phyloP scores from a whole-genome alignment of 2,888 invertebrate genomes.

The Drosophila rellima region DNA sequence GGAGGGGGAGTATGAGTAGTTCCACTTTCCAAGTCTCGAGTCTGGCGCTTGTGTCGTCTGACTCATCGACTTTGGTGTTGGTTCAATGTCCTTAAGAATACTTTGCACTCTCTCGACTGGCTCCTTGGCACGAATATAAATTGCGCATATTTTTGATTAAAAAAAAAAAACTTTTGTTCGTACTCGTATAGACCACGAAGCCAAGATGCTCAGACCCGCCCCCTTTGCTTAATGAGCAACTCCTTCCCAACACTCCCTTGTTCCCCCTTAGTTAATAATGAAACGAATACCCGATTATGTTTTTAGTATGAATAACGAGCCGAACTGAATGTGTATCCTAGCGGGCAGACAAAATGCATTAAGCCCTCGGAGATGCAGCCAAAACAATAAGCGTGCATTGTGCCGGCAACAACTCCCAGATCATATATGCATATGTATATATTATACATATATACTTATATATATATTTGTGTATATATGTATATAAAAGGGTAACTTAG shows the following conservation, averaged over 20 bases:
- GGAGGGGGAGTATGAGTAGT: slow-evolving; percentile 26
- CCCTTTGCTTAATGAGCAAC: slow-evolving; percentile 9
- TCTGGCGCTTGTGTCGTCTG: slow-evolving; percentile 45
- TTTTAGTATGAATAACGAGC: slow-evolving; percentile 44
- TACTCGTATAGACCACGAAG: slow-evolving; percentile 23
- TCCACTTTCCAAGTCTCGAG: slow-evolving; percentile 64
- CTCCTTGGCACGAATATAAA: slow-evolving; percentile 70
- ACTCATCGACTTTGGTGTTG: slow-evolving; percentile 49
- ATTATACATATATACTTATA: slow-evolving; percentile 14
- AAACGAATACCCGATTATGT: slow-evolving; percentile 14
- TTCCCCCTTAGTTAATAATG: slow-evolving; percentile 3
- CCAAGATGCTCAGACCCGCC: slow-evolving; percentile 9
- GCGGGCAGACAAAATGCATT: slow-evolving; percentile 61
- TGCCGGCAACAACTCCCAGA: slow-evolving; percentile 60
- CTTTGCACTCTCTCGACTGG: slow-evolving; percentile 27
- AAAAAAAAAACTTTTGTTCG: slow-evolving; percentile 6
- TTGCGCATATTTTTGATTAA: slow-evolving; percentile 81
- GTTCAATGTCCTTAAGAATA: slow-evolving; percentile 74
- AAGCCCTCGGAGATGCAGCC: slow-evolving; percentile 46
- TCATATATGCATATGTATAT: slow-evolving; percentile 21
- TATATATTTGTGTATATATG: slow-evolving; percentile 21
- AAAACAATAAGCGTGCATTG: slow-evolving; percentile 76
- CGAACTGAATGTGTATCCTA: slow-evolving; percentile 44
- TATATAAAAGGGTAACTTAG: slow-evolving; percentile 32
- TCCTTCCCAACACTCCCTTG: background rate